A percentile compares a stretch with the other conserved stretches of the same genome.
Evolutionary conservation across 2,113 vertebrate species (phyloP).

Genomic region (Pelusios castaneus): DNA sequence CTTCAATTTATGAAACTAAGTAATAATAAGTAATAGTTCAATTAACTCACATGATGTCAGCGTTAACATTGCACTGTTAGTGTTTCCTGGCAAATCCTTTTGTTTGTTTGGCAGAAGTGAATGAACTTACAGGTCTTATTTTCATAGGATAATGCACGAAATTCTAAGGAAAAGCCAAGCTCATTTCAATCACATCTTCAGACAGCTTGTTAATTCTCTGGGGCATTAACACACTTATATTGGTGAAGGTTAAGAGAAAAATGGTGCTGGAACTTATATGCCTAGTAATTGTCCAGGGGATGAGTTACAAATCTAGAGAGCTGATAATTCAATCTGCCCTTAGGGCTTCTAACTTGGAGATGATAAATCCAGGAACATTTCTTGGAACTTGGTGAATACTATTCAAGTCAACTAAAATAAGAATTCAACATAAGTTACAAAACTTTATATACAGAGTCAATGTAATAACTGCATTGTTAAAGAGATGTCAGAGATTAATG

Average conservation of each 20-base stretch:
- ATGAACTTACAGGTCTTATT: conserved; percentile 67
- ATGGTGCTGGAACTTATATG: conserved; percentile 41
- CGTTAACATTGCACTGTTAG: conserved; percentile 64
- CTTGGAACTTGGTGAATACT: neutral
- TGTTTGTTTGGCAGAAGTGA: conserved; percentile 74
- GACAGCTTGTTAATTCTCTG: conserved; percentile 72
- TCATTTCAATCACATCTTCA: conserved; percentile 74
- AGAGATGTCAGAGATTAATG: fast-evolving
- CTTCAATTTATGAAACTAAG: conserved; percentile 61
- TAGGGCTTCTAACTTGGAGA: neutral
- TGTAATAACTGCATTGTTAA: neutral
- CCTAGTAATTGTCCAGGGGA: conserved; percentile 24
- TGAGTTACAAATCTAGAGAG: conserved; percentile 22
- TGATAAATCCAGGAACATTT: conserved; percentile 63
- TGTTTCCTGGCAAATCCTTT: conserved; percentile 75
- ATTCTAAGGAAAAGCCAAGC: conserved; percentile 57
- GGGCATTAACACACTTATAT: conserved; percentile 68
- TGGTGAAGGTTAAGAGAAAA: conserved; percentile 67
- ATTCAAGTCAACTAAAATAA: neutral
- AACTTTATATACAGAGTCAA: neutral
- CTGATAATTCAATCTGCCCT: conserved; percentile 37
- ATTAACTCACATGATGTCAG: conserved; percentile 65
- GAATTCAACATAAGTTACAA: neutral
- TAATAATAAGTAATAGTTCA: conserved; percentile 68
- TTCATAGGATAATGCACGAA: conserved; percentile 54